Evolutionary conservation across 2,113 vertebrate genomes (phyloP).

Genomic region (Zapornia atra): DNA sequence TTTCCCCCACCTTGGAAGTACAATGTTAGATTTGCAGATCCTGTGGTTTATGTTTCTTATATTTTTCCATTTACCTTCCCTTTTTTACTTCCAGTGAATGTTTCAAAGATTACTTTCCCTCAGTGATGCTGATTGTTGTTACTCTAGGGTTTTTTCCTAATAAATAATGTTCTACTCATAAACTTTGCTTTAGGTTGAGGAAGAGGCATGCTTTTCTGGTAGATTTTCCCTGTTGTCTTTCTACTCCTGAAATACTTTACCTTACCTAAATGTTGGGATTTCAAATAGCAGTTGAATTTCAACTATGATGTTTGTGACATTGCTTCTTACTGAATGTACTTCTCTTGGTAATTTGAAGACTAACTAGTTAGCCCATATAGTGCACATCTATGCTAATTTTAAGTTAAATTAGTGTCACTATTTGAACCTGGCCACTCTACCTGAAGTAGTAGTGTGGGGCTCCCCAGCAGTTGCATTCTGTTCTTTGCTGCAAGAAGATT

Average conservation of each 20-base stretch:
- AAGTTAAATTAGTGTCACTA: neutral
- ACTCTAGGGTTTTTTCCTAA: neutral
- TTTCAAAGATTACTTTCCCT: neutral
- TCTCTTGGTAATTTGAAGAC: neutral
- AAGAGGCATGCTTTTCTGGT: neutral
- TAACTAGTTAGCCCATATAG: neutral
- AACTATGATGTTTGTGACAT: neutral
- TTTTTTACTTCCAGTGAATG: neutral
- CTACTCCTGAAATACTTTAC: neutral
- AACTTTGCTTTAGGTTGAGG: neutral
- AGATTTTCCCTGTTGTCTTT: neutral
- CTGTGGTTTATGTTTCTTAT: neutral
- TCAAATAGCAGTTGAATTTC: neutral
- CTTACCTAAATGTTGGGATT: neutral
- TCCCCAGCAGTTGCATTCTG: neutral
- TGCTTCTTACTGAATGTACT: neutral
- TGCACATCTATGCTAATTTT: neutral
- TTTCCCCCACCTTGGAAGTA: neutral
- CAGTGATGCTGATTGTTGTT: neutral
- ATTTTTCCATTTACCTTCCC: neutral
- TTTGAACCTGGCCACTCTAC: neutral
- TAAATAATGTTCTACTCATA: neutral
- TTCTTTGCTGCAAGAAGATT: neutral
- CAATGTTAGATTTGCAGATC: neutral
- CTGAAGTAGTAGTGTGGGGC: neutral